Evolutionary conservation across 1,140 invertebrate genomes (phyloP).

Genomic region (Drosophila saltans): DNA sequence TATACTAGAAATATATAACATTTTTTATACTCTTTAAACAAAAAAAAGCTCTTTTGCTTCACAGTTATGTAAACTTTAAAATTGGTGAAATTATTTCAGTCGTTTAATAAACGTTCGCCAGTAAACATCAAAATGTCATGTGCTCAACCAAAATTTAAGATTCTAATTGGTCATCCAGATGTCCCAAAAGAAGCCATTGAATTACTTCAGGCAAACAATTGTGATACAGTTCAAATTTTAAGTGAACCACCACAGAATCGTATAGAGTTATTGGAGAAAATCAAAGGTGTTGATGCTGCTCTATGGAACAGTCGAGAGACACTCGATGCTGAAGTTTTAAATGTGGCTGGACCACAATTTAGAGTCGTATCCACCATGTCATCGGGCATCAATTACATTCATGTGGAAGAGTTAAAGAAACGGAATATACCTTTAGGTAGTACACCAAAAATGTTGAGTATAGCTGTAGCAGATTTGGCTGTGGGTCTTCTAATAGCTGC

Average conservation of each 20-base stretch:
- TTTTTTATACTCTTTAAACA: background rate
- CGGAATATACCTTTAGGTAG: constrained; percentile 87
- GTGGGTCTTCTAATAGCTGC: constrained; percentile 84
- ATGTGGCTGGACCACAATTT: background rate
- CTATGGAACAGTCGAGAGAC: constrained; percentile 6
- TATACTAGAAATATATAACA: background rate
- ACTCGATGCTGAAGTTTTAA: background rate
- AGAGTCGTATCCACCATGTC: constrained; percentile 3
- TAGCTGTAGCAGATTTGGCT: constrained; percentile 95
- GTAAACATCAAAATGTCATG: background rate
- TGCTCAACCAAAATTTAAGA: constrained; percentile 57
- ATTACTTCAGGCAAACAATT: constrained; percentile 56
- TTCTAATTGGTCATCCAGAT: constrained; percentile 83
- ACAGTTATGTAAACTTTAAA: background rate
- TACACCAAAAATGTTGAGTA: constrained; percentile 94
- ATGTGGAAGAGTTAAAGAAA: constrained; percentile 1
- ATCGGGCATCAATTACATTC: background rate
- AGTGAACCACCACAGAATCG: constrained; percentile 32
- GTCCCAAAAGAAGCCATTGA: constrained; percentile 74
- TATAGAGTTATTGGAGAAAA: background rate
- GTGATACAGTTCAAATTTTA: background rate
- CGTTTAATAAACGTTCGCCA: background rate
- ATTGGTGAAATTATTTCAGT: background rate
- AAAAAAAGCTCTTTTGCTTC: constrained; percentile 20
- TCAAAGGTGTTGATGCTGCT: constrained; percentile 3